These are phyloP conservation scores for Erithacus rubecula DNA, from an alignment of 2,797 vertebrate species.

Conservation along the genomic window DNA sequence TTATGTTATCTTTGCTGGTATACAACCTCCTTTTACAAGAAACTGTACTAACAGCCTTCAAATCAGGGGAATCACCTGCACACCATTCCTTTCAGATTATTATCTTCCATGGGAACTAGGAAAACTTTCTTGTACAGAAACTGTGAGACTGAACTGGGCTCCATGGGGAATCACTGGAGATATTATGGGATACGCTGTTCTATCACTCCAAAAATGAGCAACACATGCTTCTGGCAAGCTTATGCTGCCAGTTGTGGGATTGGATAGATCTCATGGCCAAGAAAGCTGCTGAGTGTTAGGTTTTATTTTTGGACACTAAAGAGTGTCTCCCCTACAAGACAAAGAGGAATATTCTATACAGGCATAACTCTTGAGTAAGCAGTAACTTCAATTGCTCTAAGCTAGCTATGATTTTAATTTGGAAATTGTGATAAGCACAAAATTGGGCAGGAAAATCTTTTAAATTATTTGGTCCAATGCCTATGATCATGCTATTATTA, in stretches of 20 bases:
- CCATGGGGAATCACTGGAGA: not conserved
- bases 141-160: not conserved
- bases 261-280: constrained; percentile 7
- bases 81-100: not conserved
- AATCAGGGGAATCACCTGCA: not conserved
- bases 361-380: not conserved
- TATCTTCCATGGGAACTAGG: not conserved
- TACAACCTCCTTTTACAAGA: not conserved
- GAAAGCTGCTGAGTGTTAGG: constrained; percentile 30
- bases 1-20: not conserved
- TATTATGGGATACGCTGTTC: not conserved
- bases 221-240: not conserved
- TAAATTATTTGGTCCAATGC: not conserved
- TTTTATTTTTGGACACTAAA: constrained; percentile 28
- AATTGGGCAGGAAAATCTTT: not conserved
- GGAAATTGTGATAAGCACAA: not conserved
- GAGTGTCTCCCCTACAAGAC: not conserved
- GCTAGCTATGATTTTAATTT: not conserved
- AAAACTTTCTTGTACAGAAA: not conserved
- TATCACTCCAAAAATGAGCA: not conserved
- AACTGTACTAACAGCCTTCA: not conserved
- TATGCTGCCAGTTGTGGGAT: not conserved
- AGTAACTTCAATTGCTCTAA: not conserved
- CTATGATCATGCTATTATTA: not conserved
- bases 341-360: not conserved